Evolutionary conservation across 2,113 vertebrate species (phyloP), one percentile per base, ranked within the genome.

Genomic region (Reinhardtius hippoglossoides): DNA sequence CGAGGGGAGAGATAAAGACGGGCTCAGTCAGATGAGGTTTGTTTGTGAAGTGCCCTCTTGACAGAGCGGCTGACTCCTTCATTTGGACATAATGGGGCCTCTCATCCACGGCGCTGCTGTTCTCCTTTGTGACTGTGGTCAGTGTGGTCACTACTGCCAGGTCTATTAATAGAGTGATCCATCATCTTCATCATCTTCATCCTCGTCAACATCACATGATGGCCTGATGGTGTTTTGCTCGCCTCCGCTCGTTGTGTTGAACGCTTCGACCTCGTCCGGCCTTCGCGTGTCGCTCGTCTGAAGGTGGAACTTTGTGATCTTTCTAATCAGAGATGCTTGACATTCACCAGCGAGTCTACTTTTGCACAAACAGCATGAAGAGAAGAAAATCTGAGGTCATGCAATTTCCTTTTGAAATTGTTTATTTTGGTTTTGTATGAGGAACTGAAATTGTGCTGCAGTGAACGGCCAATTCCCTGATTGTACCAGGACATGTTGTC

Each of bases 131-230:
- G 87, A 86, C 84, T 84, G 85, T 63, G 89, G 92, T 88, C 80
- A 86, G 78, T 83, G 20, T 23, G 37, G 60, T 62, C 60, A 62
- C 60, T 72, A 70, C 63, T 69, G 73, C 56, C 79, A 55, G 58
- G 64, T 80, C 89, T 94, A 93, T 89, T 92, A 92, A 93, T 93
- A 93, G 86, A 87, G 76, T 42, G 59, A 85, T 93, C 91, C 75
- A 91, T 94, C 88, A 80, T 88, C 89, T 79, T 70, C 88, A 80
- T 71, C 86, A 75, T 81, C 72, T 71, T 86, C 90, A 58, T 81
- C 78, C 57, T 83, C 16, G 76, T 91, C 90, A 93, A 84, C 87
- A 85, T 86, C 91, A 91, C 89, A 85, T 90, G 90, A 89, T 81
- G 85, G 37, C 89, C 84, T 89, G 90, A 87, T 81, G 85, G 37